Conservation (phyloP, 2,113 vertebrate genomes). For the Notarius lentiginosus region DNA sequence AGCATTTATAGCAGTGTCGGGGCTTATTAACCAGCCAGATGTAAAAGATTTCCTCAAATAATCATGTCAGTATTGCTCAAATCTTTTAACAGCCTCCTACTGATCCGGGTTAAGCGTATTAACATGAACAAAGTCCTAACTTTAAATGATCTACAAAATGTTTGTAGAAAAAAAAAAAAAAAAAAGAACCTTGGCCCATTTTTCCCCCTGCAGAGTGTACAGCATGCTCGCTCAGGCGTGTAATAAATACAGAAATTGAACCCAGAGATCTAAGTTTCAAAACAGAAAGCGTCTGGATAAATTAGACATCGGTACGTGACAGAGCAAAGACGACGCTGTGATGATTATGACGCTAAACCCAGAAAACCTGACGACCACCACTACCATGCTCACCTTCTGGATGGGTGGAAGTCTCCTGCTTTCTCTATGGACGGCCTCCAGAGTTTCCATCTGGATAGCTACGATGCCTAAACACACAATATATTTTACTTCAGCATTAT, state of each 20-base stretch:
- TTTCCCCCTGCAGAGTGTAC: background rate
- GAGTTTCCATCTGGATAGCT: slow-evolving; percentile 95
- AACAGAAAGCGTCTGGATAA: background rate
- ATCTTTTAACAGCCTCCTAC: background rate
- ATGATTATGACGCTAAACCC: background rate
- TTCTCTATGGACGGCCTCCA: slow-evolving; percentile 94
- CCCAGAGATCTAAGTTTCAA: background rate
- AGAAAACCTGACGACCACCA: background rate
- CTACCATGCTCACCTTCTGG: slow-evolving; percentile 84
- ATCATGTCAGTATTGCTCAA: background rate
- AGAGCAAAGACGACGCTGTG: background rate
- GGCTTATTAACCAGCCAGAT: background rate
- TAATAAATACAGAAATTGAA: slow-evolving; percentile 4
- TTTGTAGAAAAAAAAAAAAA: background rate
- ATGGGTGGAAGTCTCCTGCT: slow-evolving; percentile 94
- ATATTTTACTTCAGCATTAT: background rate
- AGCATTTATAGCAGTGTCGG: background rate
- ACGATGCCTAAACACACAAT: slow-evolving; percentile 83
- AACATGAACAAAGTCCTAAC: background rate
- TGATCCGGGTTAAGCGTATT: background rate
- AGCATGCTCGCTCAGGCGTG: slow-evolving; percentile 7
- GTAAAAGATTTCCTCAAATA: background rate
- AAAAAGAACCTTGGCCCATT: background rate
- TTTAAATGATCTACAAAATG: background rate
- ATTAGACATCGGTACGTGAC: background rate